Percentiles rank a stretch among this genome's conserved stretches.
These are phyloP conservation scores for Amphiprion ocellaris DNA, from an alignment of 2,113 vertebrate genomes.

Conservation along the genomic window DNA sequence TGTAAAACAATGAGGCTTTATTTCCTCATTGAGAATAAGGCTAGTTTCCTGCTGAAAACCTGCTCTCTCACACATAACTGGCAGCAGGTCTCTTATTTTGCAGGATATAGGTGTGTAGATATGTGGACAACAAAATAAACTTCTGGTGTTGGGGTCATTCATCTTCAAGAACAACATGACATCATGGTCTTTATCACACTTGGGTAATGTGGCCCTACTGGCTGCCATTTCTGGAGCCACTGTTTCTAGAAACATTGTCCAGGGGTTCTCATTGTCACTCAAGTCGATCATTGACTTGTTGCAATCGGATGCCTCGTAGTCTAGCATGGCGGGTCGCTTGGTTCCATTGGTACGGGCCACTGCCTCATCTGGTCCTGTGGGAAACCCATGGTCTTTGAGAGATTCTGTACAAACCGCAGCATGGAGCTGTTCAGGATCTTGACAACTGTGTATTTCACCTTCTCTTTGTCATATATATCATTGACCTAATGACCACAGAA, in stretches of 20 bases:
- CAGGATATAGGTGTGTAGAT: slow-evolving; percentile 99
- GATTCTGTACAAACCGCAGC: no score
- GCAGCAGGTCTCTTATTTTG: slow-evolving; percentile 99
- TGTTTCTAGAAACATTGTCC: slow-evolving; percentile 95
- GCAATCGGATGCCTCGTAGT: slow-evolving; percentile 67
- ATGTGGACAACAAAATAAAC: slow-evolving; percentile 87
- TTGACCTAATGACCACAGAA: no score
- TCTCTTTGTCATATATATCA: no score
- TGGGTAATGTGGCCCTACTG: slow-evolving; percentile 96
- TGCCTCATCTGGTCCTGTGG: no score
- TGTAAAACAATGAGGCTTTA: slow-evolving; percentile 87
- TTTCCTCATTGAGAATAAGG: slow-evolving; percentile 99
- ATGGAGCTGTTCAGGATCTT: no score
- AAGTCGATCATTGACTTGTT: slow-evolving; percentile 99
- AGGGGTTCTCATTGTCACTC: slow-evolving; percentile 99
- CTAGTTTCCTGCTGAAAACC: slow-evolving; percentile 74
- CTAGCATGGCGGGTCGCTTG: no score
- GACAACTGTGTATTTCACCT: no score
- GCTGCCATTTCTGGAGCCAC: slow-evolving; percentile 98
- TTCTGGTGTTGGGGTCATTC: slow-evolving; percentile 96
- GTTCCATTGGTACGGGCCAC: no score
- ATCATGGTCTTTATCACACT: slow-evolving; percentile 99
- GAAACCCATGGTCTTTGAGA: slow-evolving; percentile 95
- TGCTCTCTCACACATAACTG: slow-evolving; percentile 99
- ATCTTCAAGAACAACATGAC: slow-evolving; percentile 99